Evolutionary conservation across 2,113 vertebrate genomes (phyloP).

Genomic region (Colius striatus): DNA sequence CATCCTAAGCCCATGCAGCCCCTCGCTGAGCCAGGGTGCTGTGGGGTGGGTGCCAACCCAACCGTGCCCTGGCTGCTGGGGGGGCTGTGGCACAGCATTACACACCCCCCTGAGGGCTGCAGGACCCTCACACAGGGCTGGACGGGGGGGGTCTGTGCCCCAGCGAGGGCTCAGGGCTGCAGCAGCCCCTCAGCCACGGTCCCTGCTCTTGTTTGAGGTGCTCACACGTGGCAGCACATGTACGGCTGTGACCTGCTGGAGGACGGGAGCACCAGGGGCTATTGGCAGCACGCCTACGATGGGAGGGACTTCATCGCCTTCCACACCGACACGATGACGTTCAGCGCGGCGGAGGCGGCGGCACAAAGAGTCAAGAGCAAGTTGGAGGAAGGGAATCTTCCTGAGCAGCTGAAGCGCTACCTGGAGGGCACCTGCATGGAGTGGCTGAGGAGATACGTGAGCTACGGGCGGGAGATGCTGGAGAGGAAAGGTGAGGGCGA

Average conservation of each 20-base stretch:
- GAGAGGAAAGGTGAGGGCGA: background rate
- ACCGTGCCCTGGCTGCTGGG: too few species aligned
- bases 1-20: too few species aligned
- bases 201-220: background rate
- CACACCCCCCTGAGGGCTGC: too few species aligned
- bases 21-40: too few species aligned
- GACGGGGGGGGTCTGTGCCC: fast-evolving
- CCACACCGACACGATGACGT: background rate
- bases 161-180: background rate
- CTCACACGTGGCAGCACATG: background rate
- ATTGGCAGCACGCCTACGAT: fast-evolving
- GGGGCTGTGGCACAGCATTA: too few species aligned
- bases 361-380: background rate
- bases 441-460: background rate
- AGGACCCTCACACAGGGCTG: too few species aligned
- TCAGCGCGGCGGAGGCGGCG: fast-evolving
- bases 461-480: background rate
- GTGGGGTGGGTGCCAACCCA: too few species aligned
- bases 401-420: fast-evolving
- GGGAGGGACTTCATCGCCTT: slow-evolving; percentile 56
- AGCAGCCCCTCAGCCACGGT: background rate
- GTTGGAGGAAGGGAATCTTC: fast-evolving
- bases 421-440: fast-evolving
- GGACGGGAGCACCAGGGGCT: background rate
- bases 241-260: slow-evolving; percentile 12